Evolutionary conservation across 1,140 invertebrate species (phyloP), one percentile per base, ranked within the genome.

Genomic region (Ceratina calcarata): DNA sequence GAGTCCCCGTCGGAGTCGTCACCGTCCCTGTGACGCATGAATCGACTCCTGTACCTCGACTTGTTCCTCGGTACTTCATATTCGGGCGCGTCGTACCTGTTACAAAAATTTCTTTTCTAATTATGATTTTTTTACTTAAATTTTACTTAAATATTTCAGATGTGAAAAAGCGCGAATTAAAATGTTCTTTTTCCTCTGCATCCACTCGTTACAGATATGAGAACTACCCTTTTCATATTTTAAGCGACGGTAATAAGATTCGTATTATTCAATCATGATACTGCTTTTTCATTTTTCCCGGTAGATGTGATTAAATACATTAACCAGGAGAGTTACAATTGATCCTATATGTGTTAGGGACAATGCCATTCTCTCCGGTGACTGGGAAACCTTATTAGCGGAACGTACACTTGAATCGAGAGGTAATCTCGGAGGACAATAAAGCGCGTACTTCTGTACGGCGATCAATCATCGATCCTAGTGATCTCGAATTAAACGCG

Each of bases 31-130:
- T 94, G 93, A 55, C 94, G 88, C 91, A 94, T 94, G 79, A 94
- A 94, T 68, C 94, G 91, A 81, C 94, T 94, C 69, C 94, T 88
- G 88, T 94, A 95, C 73, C 93, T 90, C 60, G 93, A 91, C 80
- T 92, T 92, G 80, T 93, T 93, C 76, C 93, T 87, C 37, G 91
- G 90, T 32, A 89, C 87, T 64, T 93, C 92, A 72, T 93, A 93
- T 45, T 93, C 91, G 32, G 91, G 90, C 24, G 91, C 87, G 27
- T 93, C 93, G 83, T 93, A 93, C 57, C 93, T 93, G 61, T 45
- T 1, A 22, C 2, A 53, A 45, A 2, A 22, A 45, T 70, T 78
- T 53, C 20, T 3, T 7, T 16, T 67, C 22, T 10, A 20, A 60
- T 51, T 22, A 6, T 49, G 15, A n/a, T 45, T 13, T 2, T 16